Evolutionary conservation across 2,797 vertebrate species (phyloP).

Genomic region (Glyptemys insculpta): DNA sequence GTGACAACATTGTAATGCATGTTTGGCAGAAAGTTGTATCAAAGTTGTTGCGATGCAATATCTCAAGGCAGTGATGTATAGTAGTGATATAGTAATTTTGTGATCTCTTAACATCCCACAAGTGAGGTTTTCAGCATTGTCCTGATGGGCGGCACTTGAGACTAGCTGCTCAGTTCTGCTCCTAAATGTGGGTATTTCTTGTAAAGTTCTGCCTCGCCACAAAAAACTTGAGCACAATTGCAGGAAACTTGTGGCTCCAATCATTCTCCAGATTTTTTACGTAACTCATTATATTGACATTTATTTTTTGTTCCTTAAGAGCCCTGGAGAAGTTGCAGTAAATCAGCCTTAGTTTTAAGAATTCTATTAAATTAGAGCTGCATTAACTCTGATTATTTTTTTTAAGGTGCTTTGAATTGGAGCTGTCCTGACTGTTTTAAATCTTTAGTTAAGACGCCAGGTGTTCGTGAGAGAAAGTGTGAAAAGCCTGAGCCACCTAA

Average conservation of each 20-base stretch:
- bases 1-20: neutral
- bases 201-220: slow-evolving; percentile 57
- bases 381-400: slow-evolving; percentile 4
- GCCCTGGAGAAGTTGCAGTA: slow-evolving; percentile 48
- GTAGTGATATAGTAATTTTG: slow-evolving; percentile 17
- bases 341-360: slow-evolving; percentile 44
- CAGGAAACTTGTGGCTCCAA: slow-evolving; percentile 54
- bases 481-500: slow-evolving; percentile 34
- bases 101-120: slow-evolving; percentile 19
- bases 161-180: slow-evolving; percentile 35
- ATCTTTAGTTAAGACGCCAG: slow-evolving; percentile 19
- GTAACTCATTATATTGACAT: slow-evolving; percentile 55
- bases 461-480: neutral
- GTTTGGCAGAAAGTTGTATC: slow-evolving; percentile 24
- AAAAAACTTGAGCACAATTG: slow-evolving; percentile 39
- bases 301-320: slow-evolving; percentile 37
- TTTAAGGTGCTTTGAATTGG: slow-evolving; percentile 41
- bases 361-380: slow-evolving; percentile 40
- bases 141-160: neutral
- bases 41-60: slow-evolving; percentile 50
- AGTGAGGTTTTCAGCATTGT: slow-evolving; percentile 35
- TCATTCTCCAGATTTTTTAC: slow-evolving; percentile 50
- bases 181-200: slow-evolving; percentile 20
- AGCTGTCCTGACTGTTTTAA: slow-evolving; percentile 37
- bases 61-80: slow-evolving; percentile 50